Percentiles rank a stretch among this genome's conserved stretches.
phyloP scores from a whole-genome alignment of 2,888 invertebrate genomes.

The Alloscopus bannaensis region DNA sequence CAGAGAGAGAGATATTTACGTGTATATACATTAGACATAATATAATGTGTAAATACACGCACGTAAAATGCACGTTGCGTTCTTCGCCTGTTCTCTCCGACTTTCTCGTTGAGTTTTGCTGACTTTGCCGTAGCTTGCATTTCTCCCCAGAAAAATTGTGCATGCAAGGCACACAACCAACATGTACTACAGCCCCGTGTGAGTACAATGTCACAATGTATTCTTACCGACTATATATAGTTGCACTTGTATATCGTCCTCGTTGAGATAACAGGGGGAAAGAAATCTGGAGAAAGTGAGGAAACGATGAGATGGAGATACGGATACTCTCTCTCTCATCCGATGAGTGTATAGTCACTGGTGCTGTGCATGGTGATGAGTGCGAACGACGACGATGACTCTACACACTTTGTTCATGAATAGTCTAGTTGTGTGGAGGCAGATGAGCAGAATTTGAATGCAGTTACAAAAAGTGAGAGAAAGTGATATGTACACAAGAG shows the following conservation, averaged over 20 bases:
- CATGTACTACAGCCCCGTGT: background rate
- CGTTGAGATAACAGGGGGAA: no score
- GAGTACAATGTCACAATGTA: background rate
- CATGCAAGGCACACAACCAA: slow-evolving; percentile 44
- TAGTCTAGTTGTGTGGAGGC: slow-evolving; percentile 11
- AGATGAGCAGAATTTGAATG: slow-evolving; percentile 58
- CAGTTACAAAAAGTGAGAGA: slow-evolving; percentile 21
- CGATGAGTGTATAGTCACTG: slow-evolving; percentile 15
- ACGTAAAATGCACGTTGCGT: slow-evolving; percentile 61
- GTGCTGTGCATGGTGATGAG: slow-evolving; percentile 29
- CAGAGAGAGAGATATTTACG: background rate
- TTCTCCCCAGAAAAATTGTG: slow-evolving; percentile 33
- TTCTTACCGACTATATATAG: no score
- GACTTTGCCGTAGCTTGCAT: slow-evolving; percentile 30
- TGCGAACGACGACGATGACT: slow-evolving; percentile 26
- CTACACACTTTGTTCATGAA: background rate
- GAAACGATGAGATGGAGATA: slow-evolving; percentile 21
- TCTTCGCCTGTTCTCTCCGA: slow-evolving; percentile 2
- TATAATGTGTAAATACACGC: slow-evolving; percentile 27
- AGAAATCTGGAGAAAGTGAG: slow-evolving; percentile 15
- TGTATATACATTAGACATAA: background rate
- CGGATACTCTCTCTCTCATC: background rate
- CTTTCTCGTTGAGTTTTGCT: background rate
- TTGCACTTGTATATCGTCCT: slow-evolving; percentile 2
- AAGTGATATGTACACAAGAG: slow-evolving; percentile 26